Evolutionary conservation across 2,797 vertebrate genomes (phyloP), one percentile per base, ranked within the genome.

Genomic region (Adelosebastes latens): DNA sequence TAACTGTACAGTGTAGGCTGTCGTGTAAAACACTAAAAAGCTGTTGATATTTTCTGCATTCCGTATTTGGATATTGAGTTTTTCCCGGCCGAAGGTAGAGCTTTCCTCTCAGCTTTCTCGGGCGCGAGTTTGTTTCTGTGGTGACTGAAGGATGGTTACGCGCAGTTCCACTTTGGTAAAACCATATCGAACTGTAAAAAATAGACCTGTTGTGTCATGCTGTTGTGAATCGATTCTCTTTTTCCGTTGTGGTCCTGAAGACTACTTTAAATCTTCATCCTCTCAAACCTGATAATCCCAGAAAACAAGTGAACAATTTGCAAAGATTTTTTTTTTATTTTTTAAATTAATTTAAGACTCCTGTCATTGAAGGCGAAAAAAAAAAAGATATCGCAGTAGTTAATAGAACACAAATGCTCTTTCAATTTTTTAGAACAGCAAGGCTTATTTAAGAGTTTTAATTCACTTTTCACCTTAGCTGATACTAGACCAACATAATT

Each of bases 21-120:
- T 93, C 88, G 92, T 95, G 93, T 93, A 92, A 94, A 96, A 97
- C 95, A 96, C 96, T 55, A 94, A 94, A 94, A 93, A 88, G 94
- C 92, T 94, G 91, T 93, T 85, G 84, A 94, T 95, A 92, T 92
- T 67, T 92, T 91, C 89, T 93, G 91, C 91, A 94, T 91, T 94
- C 93, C 87, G 69, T 92, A 80, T 20, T 64, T 91, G 68, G 65
- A 87, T 72, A 58, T 79, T 87, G 74, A 69, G 83, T 90, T 88
- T 77, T 22, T 65, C 14, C 76, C 55, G 89, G 82, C 82, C 27
- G 68, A 70, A 86, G 85, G 62, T 39, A 39, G 86, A 89, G 63
- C 82, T 79, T 89, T 89, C 77, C 87, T 82, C 83, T 87, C 91
- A 78, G 32, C 64, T 42, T 42, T 88, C 60, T 79, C 75, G 70